Percentiles rank a stretch among this genome's conserved stretches.
Evolutionary conservation across 2,888 invertebrate species (phyloP).

Genomic region (Leptopilina drosophilae): DNA sequence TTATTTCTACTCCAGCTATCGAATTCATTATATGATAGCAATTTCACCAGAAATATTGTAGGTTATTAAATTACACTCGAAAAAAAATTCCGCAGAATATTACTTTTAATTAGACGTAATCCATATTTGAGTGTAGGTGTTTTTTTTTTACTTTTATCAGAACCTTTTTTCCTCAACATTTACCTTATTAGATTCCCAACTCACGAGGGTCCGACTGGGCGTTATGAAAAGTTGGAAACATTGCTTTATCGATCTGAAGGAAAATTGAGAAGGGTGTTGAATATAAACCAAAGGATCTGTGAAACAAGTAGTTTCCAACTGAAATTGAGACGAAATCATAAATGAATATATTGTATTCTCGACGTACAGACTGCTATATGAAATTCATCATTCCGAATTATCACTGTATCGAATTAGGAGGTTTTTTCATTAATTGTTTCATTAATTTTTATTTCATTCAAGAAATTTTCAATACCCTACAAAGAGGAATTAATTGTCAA

Average conservation of each 20-base stretch:
- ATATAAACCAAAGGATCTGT: conserved; percentile 13
- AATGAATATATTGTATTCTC: no score
- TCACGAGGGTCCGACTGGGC: not conserved
- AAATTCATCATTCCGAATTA: no score
- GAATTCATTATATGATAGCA: no score
- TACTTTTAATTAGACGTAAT: not conserved
- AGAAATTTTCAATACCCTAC: no score
- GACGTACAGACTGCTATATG: no score
- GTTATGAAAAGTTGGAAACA: conserved; percentile 31
- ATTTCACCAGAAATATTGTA: not conserved
- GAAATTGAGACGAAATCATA: conserved; percentile 22
- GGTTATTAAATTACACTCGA: not conserved
- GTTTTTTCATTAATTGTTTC: no score
- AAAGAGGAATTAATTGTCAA: no score
- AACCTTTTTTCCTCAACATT: not conserved
- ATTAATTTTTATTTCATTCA: no score
- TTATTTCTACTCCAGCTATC: no score
- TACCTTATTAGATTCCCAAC: conserved; percentile 1
- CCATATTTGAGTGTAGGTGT: not conserved
- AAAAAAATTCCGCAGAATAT: not conserved
- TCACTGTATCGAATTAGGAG: no score
- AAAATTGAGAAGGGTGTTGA: conserved; percentile 9
- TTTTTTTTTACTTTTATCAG: not conserved
- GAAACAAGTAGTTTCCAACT: conserved; percentile 10
- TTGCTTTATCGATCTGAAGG: conserved; percentile 7